Evolutionary conservation across 2,888 invertebrate genomes (phyloP).

Genomic region (Tipula confusa): DNA sequence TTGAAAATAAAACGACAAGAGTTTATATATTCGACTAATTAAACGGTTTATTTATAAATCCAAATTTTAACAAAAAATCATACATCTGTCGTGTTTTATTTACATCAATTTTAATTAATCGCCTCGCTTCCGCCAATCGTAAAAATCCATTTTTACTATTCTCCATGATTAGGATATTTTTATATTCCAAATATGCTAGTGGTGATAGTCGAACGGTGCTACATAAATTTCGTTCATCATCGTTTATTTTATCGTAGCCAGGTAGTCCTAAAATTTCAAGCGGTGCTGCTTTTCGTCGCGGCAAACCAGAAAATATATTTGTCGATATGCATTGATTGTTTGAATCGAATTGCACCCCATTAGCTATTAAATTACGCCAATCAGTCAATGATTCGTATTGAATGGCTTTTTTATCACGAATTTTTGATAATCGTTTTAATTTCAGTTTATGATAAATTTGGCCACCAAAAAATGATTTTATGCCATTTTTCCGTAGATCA

Average conservation of each 20-base stretch:
- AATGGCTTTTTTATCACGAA: conserved; percentile 40
- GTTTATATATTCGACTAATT: not conserved
- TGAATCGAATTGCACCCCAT: conserved; percentile 40
- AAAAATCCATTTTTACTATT: conserved; percentile 71
- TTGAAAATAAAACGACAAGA: not conserved
- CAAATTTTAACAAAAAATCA: conserved; percentile 68
- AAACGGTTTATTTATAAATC: conserved; percentile 61
- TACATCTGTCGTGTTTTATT: conserved; percentile 86
- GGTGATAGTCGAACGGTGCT: conserved; percentile 71
- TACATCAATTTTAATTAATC: conserved; percentile 86
- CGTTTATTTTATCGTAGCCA: conserved; percentile 67
- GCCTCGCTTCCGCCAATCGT: conserved; percentile 74
- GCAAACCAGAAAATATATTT: conserved; percentile 36
- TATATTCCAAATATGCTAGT: conserved; percentile 72
- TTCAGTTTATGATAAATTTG: conserved; percentile 62
- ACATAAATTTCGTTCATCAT: conserved; percentile 71
- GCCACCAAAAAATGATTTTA: conserved; percentile 61
- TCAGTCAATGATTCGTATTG: conserved; percentile 37
- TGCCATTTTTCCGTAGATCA: conserved; percentile 66
- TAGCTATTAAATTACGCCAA: conserved; percentile 44
- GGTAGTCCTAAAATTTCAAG: conserved; percentile 60
- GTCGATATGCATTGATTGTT: not conserved
- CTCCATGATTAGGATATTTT: conserved; percentile 67
- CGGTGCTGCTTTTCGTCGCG: conserved; percentile 46
- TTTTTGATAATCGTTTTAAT: conserved; percentile 48